Evolutionary conservation across 2,113 vertebrate species (phyloP).

Genomic region (Agapornis roseicollis): DNA sequence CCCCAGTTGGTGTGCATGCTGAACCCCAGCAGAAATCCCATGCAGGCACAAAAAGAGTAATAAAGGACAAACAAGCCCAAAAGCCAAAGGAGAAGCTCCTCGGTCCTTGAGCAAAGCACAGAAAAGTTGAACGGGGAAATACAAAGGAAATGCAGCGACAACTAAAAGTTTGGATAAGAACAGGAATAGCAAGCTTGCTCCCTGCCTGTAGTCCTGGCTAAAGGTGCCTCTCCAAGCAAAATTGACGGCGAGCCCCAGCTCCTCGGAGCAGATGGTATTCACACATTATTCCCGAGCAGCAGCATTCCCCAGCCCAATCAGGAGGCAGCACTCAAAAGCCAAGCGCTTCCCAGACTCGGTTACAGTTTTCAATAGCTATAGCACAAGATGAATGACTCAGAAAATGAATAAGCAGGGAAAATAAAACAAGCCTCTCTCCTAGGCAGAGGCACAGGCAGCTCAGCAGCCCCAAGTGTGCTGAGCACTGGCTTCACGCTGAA

Average conservation of each 20-base stretch:
- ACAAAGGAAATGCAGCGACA: not conserved
- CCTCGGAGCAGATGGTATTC: slow-evolving; percentile 71
- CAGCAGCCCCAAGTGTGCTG: not conserved
- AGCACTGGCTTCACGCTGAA: not conserved
- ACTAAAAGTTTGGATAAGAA: not conserved
- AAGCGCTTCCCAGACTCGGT: slow-evolving; percentile 62
- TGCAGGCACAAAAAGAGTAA: not conserved
- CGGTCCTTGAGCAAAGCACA: not conserved
- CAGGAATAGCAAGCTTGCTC: not conserved
- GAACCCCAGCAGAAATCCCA: slow-evolving; percentile 31
- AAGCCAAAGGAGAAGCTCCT: not conserved
- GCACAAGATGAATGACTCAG: slow-evolving; percentile 74
- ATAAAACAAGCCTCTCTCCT: slow-evolving; percentile 39
- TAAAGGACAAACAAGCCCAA: not conserved
- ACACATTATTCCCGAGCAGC: slow-evolving; percentile 74
- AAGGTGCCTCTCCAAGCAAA: slow-evolving; percentile 61
- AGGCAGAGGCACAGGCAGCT: not conserved
- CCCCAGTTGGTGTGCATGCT: slow-evolving; percentile 32
- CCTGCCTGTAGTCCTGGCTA: slow-evolving; percentile 14
- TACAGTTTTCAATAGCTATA: slow-evolving; percentile 68
- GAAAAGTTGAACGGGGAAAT: not conserved
- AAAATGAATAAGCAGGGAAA: slow-evolving; percentile 70
- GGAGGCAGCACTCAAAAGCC: slow-evolving; percentile 70
- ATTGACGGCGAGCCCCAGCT: slow-evolving; percentile 53
- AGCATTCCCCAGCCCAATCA: slow-evolving; percentile 83